Conservation (phyloP, 2,888 invertebrate species). For the Octodonta nipae region DNA sequence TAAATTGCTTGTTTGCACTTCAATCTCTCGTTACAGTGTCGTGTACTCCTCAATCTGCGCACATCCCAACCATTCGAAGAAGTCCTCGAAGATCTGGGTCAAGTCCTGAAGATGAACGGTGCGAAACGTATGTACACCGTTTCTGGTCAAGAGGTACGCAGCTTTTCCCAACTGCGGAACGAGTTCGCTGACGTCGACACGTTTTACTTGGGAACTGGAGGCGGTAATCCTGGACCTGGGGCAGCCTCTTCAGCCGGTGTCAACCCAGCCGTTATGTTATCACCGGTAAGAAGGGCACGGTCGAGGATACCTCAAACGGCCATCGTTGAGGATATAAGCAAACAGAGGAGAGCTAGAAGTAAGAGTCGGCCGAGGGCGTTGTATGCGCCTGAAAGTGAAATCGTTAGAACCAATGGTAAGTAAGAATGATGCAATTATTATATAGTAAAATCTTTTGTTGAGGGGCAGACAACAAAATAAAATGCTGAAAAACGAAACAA, state of each 20-base stretch:
- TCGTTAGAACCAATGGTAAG: slow-evolving; percentile 58
- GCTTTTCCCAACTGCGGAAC: slow-evolving; percentile 84
- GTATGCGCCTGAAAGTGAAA: slow-evolving; percentile 72
- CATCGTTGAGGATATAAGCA: slow-evolving; percentile 40
- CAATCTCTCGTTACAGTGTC: slow-evolving; percentile 70
- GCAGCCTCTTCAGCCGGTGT: slow-evolving; percentile 8
- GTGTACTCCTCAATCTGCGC: slow-evolving; percentile 78
- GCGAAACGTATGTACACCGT: slow-evolving; percentile 86
- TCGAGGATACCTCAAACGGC: slow-evolving; percentile 46
- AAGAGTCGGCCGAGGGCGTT: slow-evolving; percentile 75
- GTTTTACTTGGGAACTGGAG: slow-evolving; percentile 62
- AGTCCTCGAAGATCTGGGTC: slow-evolving; percentile 81
- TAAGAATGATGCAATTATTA: not conserved
- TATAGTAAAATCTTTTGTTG: too few relatives aligned
- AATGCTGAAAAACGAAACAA: too few relatives aligned
- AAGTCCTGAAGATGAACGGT: slow-evolving; percentile 81
- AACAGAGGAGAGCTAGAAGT: slow-evolving; percentile 57
- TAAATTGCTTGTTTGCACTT: too few relatives aligned
- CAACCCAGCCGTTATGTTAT: slow-evolving; percentile 37
- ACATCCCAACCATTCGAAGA: slow-evolving; percentile 91
- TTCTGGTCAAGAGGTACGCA: slow-evolving; percentile 82
- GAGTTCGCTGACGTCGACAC: slow-evolving; percentile 86
- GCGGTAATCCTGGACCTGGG: slow-evolving; percentile 37
- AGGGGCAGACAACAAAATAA: too few relatives aligned
- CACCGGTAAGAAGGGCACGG: slow-evolving; percentile 52